These are phyloP conservation scores for Tetragonisca angustula DNA, from an alignment of 2,888 invertebrate genomes.

Conservation along the genomic window DNA sequence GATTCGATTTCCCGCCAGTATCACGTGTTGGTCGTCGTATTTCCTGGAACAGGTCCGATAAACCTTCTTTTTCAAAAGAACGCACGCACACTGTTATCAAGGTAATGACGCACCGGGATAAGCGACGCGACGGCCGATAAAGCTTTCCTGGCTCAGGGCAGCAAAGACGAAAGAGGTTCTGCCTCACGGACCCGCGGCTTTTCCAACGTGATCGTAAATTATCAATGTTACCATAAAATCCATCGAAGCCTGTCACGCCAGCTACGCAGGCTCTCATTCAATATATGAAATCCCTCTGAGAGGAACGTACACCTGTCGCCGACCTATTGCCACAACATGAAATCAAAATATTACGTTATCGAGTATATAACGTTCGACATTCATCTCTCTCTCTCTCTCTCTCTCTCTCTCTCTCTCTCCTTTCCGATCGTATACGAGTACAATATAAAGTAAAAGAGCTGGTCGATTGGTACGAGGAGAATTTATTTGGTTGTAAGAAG, in stretches of 20 bases:
- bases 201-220: conserved; percentile 50
- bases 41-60: conserved; percentile 63
- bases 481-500: conserved; percentile 54
- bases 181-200: conserved; percentile 48
- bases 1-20: conserved; percentile 50
- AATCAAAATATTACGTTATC: conserved; percentile 57
- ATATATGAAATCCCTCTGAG: conserved; percentile 36
- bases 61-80: conserved; percentile 46
- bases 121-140: conserved; percentile 60
- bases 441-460: background rate
- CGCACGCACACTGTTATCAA: conserved; percentile 49
- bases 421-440: background rate
- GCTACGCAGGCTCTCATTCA: background rate
- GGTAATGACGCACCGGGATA: conserved; percentile 64
- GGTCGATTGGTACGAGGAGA: conserved; percentile 25
- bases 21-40: conserved; percentile 44
- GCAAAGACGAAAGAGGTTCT: conserved; percentile 23
- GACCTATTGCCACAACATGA: conserved; percentile 25
- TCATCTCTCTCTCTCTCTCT: background rate
- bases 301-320: conserved; percentile 51
- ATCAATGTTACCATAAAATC: conserved; percentile 57
- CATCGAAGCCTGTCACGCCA: background rate
- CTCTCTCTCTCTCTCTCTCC: too few relatives aligned
- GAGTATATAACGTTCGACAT: conserved; percentile 23
- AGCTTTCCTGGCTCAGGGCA: conserved; percentile 48